Evolutionary conservation across 2,797 vertebrate species (phyloP).

Genomic region (Manis crassicaudata): DNA sequence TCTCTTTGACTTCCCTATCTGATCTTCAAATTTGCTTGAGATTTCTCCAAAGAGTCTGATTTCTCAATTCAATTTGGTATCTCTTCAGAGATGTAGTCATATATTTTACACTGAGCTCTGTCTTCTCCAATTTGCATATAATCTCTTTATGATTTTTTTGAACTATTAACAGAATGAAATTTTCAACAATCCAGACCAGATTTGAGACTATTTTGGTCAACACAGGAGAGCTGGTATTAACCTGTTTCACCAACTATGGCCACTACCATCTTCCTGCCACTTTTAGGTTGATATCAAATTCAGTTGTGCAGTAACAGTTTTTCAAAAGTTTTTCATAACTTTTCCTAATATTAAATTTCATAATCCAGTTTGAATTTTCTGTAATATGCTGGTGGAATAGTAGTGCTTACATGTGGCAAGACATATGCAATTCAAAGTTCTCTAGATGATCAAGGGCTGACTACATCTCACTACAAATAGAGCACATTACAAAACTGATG

Average conservation of each 20-base stretch:
- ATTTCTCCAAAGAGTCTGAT: constrained; percentile 93
- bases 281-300: not conserved
- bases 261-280: not conserved
- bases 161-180: constrained; percentile 86
- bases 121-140: constrained; percentile 92
- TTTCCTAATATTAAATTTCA: constrained; percentile 94
- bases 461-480: not conserved
- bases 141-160: constrained; percentile 93
- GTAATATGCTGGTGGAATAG: constrained; percentile 90
- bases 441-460: not conserved
- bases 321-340: constrained; percentile 87
- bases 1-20: constrained; percentile 92
- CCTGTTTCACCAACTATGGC: not conserved
- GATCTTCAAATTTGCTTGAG: constrained; percentile 92
- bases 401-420: not conserved
- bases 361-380: constrained; percentile 94
- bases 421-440: not conserved
- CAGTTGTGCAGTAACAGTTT: constrained; percentile 86
- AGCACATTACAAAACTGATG: not conserved
- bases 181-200: constrained; percentile 34
- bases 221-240: not conserved
- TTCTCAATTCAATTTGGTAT: constrained; percentile 92
- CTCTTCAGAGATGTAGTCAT: constrained; percentile 94
- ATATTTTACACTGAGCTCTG: constrained; percentile 94
- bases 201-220: constrained; percentile 14